Base-by-base conservation (phyloP, 2,888 invertebrate species). In the Chorisops tibialis region DNA sequence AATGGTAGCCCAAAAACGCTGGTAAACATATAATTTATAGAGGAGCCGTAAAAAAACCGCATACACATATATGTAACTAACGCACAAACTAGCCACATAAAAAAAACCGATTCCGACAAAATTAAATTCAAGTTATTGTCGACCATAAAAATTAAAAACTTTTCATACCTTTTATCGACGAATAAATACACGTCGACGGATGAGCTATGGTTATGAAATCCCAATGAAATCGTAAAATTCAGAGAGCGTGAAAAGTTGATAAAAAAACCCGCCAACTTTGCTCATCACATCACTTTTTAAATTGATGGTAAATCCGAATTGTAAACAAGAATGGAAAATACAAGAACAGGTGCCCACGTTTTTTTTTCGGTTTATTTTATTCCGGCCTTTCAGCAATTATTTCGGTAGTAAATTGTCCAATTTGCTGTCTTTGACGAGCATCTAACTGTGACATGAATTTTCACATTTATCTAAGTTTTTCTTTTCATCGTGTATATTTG, bases 381-480 rank as follows among this genome's bases (percentile, higher is more conserved):
- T 49, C 56, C 19, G 22, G 30, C 37, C 19, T 47, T 59, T 61
- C 51, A 58, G 18, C 50, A 48, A 60, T 60, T 60, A 60, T 60
- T 60, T 60, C 60, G 60, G 61, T 54, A 39, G 38, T 61, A 56
- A 62, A 62, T 62, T 62, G 62, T 58, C 62, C 62, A 62, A 62
- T 62, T 62, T 62, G 39, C 22, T 56, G 58, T 56, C 24, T 54
- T 49, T 62, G 56, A 41, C 48, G 58, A 35, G 62, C 62, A 58
- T 18, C 58, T 62, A 58, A 58, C 62, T 62, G 62, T 62, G 62
- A 62, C 62, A 62, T 58, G 56, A 62, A 56, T 62, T 62, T 54
- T 61, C 52, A 45, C 52, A 51, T 50, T 54, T 24, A 51, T 48
- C 9, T 21, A 48, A 24, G 45, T 48, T 59, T 59, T 48, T 38